These are phyloP conservation scores for Rhingia campestris DNA, from an alignment of 2,888 invertebrate genomes.

Conservation along the genomic window DNA sequence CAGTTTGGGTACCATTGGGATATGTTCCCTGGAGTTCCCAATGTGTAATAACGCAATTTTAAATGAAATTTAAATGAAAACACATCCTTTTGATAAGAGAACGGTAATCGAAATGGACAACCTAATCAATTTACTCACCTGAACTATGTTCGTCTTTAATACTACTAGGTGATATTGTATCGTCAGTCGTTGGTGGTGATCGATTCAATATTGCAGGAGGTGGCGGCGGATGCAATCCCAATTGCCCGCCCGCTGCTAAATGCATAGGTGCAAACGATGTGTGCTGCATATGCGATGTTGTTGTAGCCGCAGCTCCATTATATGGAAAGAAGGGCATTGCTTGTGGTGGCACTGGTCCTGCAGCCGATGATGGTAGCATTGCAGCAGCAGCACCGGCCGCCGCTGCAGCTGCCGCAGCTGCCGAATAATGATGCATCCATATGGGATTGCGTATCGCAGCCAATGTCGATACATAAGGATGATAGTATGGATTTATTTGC, in stretches of 20 bases:
- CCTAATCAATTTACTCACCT: constrained; percentile 77
- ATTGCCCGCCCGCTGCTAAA: constrained; percentile 73
- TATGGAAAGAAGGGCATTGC: constrained; percentile 82
- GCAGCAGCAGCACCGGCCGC: constrained; percentile 77
- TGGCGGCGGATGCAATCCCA: constrained; percentile 68
- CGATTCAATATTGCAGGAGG: constrained; percentile 73
- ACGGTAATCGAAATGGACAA: no score
- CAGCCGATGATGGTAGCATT: constrained; percentile 60
- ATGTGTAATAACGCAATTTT: no score
- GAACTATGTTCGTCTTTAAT: constrained; percentile 83
- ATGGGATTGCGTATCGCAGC: constrained; percentile 83
- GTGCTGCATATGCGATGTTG: constrained; percentile 75
- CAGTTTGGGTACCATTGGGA: no score
- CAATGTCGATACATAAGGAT: constrained; percentile 81
- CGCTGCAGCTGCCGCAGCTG: constrained; percentile 79
- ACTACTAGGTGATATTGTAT: constrained; percentile 81
- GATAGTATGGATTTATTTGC: constrained; percentile 79
- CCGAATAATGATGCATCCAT: constrained; percentile 84
- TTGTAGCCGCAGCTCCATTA: constrained; percentile 80
- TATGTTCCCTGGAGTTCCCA: no score
- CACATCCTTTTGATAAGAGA: no score
- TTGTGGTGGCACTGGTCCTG: constrained; percentile 80
- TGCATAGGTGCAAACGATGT: constrained; percentile 73
- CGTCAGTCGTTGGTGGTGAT: constrained; percentile 75
- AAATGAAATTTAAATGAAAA: no score